Percentiles rank a stretch among this genome's conserved stretches.
phyloP scores from a whole-genome alignment of 2,888 invertebrate species.

The Eremobia ochroleuca region DNA sequence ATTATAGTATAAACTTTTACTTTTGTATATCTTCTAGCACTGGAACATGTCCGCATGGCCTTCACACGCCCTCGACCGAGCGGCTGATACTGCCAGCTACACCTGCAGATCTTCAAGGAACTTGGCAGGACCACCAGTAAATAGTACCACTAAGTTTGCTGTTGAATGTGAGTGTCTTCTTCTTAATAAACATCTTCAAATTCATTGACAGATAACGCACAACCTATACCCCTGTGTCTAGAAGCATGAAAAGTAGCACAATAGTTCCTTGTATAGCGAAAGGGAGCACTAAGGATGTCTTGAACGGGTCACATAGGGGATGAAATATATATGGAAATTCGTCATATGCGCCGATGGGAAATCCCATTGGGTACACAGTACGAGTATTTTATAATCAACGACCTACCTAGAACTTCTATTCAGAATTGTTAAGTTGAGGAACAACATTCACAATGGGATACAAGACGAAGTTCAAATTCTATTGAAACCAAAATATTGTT shows the following conservation, averaged over 20 bases:
- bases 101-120: constrained; percentile 95
- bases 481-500: neutral
- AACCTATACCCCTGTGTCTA: neutral
- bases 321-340: neutral
- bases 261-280: neutral
- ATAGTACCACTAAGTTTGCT: constrained; percentile 95
- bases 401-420: too few relatives aligned
- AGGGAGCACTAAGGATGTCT: neutral
- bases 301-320: neutral
- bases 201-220: neutral
- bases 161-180: constrained; percentile 95
- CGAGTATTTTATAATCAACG: neutral
- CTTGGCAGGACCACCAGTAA: constrained; percentile 95
- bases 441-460: neutral
- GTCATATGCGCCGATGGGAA: neutral
- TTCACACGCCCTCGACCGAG: constrained; percentile 94
- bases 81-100: constrained; percentile 95
- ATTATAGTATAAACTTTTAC: neutral
- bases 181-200: too few relatives aligned
- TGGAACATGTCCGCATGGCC: constrained; percentile 97
- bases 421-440: neutral
- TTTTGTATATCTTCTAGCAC: constrained; percentile 83
- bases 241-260: neutral
- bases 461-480: neutral
- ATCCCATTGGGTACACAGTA: neutral